Conservation (phyloP, 2,113 vertebrate species). For the Dinomys branickii region DNA sequence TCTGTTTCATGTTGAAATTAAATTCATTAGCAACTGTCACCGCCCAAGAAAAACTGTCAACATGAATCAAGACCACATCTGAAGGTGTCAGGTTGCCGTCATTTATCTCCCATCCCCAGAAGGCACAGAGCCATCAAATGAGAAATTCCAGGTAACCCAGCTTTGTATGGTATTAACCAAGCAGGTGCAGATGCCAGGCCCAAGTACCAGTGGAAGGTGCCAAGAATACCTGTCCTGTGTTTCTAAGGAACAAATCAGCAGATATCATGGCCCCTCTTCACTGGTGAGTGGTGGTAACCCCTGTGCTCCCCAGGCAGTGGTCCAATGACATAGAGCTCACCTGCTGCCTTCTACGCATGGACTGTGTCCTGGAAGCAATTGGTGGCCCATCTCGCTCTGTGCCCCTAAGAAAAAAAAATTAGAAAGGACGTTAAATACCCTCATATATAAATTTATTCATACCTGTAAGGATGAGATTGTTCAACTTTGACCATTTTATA, state of each 20-base stretch:
- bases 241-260: conserved; percentile 58
- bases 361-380: background rate
- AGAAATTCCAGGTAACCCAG: conserved; percentile 66
- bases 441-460: background rate
- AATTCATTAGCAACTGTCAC: conserved; percentile 86
- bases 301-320: conserved; percentile 40
- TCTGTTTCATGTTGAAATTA: conserved; percentile 82
- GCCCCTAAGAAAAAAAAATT: background rate
- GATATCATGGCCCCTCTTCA: conserved; percentile 68
- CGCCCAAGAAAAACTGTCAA: conserved; percentile 76
- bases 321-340: background rate
- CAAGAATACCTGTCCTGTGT: conserved; percentile 79
- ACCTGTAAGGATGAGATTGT: background rate
- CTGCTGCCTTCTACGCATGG: background rate
- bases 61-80: conserved; percentile 83
- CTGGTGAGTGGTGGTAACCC: conserved; percentile 55
- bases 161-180: conserved; percentile 78
- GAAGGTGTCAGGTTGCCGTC: conserved; percentile 83
- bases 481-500: background rate
- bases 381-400: background rate
- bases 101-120: conserved; percentile 85
- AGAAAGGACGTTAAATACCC: background rate
- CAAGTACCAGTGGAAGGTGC: conserved; percentile 70
- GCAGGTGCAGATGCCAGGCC: conserved; percentile 77
- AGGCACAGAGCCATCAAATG: conserved; percentile 78